A percentile compares a stretch with the other conserved stretches of the same genome.
Conservation (phyloP, 2,113 vertebrate genomes). For the Mesembrinibis cayennensis region DNA sequence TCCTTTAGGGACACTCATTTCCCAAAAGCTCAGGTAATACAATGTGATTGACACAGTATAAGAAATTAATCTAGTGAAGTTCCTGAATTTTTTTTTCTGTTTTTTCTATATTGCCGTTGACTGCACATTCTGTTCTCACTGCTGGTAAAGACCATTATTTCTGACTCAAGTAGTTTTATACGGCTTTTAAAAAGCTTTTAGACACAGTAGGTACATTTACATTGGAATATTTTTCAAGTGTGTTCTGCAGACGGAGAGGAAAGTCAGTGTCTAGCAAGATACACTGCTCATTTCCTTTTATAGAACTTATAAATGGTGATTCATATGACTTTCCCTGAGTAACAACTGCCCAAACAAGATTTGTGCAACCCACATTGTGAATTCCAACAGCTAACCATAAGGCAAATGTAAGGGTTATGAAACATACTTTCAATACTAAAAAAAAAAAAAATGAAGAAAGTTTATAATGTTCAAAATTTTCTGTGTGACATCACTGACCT, state of each 20-base stretch:
- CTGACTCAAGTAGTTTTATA: slow-evolving; percentile 5
- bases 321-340: background rate
- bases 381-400: background rate
- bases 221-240: background rate
- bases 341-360: background rate
- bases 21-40: background rate
- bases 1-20: background rate
- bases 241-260: background rate
- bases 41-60: background rate
- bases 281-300: background rate
- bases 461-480: background rate
- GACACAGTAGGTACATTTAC: background rate
- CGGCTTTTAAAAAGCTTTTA: slow-evolving; percentile 35
- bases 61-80: background rate
- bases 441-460: background rate
- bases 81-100: background rate
- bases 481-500: background rate
- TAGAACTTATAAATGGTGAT: background rate
- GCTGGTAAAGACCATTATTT: background rate
- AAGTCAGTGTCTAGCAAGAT: background rate
- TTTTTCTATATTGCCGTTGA: background rate
- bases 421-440: background rate
- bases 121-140: background rate
- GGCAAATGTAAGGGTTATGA: background rate
- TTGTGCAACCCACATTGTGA: background rate